These are phyloP conservation scores for Decapterus maruadsi DNA, from an alignment of 2,797 vertebrate genomes.

Conservation along the genomic window DNA sequence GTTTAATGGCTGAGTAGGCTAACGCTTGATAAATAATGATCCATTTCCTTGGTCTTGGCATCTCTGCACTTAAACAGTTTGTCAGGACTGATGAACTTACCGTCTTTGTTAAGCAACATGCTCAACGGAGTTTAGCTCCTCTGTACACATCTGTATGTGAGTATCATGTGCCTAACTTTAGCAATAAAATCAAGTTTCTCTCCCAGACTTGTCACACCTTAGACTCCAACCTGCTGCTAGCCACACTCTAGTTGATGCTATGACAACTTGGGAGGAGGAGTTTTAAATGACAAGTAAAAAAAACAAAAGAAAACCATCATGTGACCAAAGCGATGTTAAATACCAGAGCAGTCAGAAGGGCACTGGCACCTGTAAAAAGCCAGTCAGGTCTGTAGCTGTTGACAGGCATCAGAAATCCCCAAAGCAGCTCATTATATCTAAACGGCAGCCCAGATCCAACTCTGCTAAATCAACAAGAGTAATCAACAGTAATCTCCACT, in stretches of 20 bases:
- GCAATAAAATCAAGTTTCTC: conserved; percentile 13
- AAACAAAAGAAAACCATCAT: conserved; percentile 27
- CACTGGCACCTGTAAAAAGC: not conserved
- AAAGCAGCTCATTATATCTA: conserved; percentile 34
- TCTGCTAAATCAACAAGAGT: conserved; percentile 19
- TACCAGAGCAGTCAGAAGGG: conserved; percentile 5
- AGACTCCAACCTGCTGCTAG: not conserved
- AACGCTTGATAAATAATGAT: not conserved
- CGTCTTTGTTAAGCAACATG: not conserved
- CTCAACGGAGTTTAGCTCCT: conserved; percentile 32
- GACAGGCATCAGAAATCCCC: conserved; percentile 4
- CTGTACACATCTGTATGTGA: not conserved
- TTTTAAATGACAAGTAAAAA: conserved; percentile 30
- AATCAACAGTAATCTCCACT: conserved; percentile 29
- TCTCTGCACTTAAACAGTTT: not conserved
- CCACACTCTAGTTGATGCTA: not conserved
- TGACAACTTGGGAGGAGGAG: conserved; percentile 41
- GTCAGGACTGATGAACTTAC: conserved; percentile 13
- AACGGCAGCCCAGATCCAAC: conserved; percentile 41
- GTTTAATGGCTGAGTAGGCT: not conserved
- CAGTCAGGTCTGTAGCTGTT: conserved; percentile 13
- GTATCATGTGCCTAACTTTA: conserved; percentile 39
- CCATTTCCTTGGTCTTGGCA: not conserved
- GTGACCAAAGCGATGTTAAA: conserved; percentile 38
- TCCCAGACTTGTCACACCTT: not conserved